Evolutionary conservation across 1,140 invertebrate species (phyloP).

Genomic region (Drosophila albomicans): DNA sequence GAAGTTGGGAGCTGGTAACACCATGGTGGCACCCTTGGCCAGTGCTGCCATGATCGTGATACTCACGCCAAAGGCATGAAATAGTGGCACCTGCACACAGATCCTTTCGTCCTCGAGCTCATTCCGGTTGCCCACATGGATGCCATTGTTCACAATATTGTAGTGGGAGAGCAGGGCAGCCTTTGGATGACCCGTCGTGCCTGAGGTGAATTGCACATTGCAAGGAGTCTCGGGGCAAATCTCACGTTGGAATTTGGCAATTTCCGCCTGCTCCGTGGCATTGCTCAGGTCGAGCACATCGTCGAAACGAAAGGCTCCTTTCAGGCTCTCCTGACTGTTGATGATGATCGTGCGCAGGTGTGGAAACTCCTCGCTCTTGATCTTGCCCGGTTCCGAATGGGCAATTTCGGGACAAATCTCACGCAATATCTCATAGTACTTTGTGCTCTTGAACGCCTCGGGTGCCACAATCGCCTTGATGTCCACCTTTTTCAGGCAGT

Average conservation of each 20-base stretch:
- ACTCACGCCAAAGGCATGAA: slow-evolving; percentile 95
- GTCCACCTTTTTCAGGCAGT: slow-evolving; percentile 92
- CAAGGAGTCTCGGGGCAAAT: slow-evolving; percentile 88
- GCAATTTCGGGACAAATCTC: slow-evolving; percentile 86
- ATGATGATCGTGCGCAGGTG: slow-evolving; percentile 87
- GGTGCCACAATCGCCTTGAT: slow-evolving; percentile 90
- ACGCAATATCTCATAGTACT: slow-evolving; percentile 90
- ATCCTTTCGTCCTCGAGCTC: slow-evolving; percentile 82
- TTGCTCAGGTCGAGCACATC: slow-evolving; percentile 86
- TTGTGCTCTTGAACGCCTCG: slow-evolving; percentile 88
- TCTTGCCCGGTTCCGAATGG: slow-evolving; percentile 51
- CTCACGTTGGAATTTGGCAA: slow-evolving; percentile 43
- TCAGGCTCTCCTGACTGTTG: slow-evolving; percentile 85
- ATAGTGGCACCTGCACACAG: slow-evolving; percentile 95
- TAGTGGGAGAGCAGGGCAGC: slow-evolving; percentile 93
- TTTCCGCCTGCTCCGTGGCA: slow-evolving; percentile 61
- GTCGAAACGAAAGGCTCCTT: slow-evolving; percentile 87
- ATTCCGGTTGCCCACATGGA: slow-evolving; percentile 87
- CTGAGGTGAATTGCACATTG: slow-evolving; percentile 96
- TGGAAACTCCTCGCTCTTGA: slow-evolving; percentile 85
- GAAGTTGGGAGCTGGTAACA: slow-evolving; percentile 90
- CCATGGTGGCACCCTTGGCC: slow-evolving; percentile 89
- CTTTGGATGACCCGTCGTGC: slow-evolving; percentile 91
- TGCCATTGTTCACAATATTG: slow-evolving; percentile 94
- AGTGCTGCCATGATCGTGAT: slow-evolving; percentile 88